Evolutionary conservation across 2,888 invertebrate species (phyloP).

Genomic region (Zhengitettix transpicula): DNA sequence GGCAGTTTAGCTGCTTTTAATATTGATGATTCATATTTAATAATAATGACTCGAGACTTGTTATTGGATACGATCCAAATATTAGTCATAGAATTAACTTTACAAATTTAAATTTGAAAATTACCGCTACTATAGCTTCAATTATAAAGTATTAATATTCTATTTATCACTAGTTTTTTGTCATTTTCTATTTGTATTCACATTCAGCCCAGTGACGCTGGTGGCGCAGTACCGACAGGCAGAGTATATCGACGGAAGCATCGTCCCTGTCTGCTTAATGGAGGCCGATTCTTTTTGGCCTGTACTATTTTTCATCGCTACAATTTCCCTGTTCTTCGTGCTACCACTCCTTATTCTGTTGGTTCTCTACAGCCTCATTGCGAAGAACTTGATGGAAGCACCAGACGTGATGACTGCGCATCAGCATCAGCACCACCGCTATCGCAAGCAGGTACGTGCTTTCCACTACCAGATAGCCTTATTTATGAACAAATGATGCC

Average conservation of each 20-base stretch:
- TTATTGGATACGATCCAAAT: too few relatives aligned
- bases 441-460: constrained; percentile 31
- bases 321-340: constrained; percentile 61
- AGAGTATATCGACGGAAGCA: constrained; percentile 50
- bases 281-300: constrained; percentile 61
- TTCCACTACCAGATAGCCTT: too few relatives aligned
- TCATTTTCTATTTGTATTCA: neutral
- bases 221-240: constrained; percentile 50
- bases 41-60: too few relatives aligned
- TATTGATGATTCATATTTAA: too few relatives aligned
- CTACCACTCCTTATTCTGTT: constrained; percentile 64
- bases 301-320: constrained; percentile 58
- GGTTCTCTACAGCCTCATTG: constrained; percentile 67
- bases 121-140: too few relatives aligned
- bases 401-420: constrained; percentile 49
- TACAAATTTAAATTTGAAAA: too few relatives aligned
- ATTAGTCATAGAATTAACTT: too few relatives aligned
- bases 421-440: constrained; percentile 21
- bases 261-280: constrained; percentile 61
- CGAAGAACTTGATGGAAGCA: constrained; percentile 62
- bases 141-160: too few relatives aligned
- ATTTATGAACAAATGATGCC: too few relatives aligned
- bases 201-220: constrained; percentile 23
- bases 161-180: too few relatives aligned
- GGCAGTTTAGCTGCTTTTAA: too few relatives aligned